These are phyloP conservation scores for Eublepharis macularius DNA, from an alignment of 2,113 vertebrate genomes.

Conservation along the genomic window DNA sequence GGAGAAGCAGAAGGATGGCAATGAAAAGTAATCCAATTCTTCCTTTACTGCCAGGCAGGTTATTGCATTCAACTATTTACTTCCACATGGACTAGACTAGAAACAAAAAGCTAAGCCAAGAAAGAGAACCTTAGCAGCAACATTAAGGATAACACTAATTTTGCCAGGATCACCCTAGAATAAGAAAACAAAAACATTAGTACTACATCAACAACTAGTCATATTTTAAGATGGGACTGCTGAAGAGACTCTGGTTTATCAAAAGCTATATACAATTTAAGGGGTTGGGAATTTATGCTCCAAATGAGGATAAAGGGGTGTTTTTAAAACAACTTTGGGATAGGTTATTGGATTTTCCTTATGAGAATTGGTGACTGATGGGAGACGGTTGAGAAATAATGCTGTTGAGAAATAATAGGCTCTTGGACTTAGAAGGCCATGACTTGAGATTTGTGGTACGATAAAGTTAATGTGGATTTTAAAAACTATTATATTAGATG, in stretches of 20 bases:
- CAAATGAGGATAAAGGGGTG: no score
- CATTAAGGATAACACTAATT: conserved; percentile 41
- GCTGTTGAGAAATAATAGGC: no score
- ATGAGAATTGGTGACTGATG: no score
- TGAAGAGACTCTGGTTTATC: background rate
- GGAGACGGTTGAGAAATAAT: no score
- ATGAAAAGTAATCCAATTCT: conserved; percentile 41
- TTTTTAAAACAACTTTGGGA: no score
- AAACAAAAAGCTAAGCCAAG: conserved; percentile 63
- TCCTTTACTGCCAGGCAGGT: conserved; percentile 57
- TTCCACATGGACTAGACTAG: conserved; percentile 62
- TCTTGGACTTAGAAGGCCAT: no score
- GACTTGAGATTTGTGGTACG: no score
- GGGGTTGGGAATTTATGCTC: no score
- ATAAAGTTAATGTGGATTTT: no score
- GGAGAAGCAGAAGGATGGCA: conserved; percentile 21
- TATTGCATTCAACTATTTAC: conserved; percentile 62
- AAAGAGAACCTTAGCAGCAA: conserved; percentile 57
- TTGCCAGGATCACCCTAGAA: background rate
- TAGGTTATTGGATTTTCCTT: no score
- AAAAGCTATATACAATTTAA: background rate
- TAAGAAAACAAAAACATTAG: background rate
- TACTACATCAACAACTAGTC: conserved; percentile 13
- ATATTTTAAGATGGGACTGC: conserved; percentile 22
- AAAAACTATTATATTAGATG: no score